Base-by-base conservation (phyloP, 2,888 invertebrate genomes). In the Danaus chrysippus region DNA sequence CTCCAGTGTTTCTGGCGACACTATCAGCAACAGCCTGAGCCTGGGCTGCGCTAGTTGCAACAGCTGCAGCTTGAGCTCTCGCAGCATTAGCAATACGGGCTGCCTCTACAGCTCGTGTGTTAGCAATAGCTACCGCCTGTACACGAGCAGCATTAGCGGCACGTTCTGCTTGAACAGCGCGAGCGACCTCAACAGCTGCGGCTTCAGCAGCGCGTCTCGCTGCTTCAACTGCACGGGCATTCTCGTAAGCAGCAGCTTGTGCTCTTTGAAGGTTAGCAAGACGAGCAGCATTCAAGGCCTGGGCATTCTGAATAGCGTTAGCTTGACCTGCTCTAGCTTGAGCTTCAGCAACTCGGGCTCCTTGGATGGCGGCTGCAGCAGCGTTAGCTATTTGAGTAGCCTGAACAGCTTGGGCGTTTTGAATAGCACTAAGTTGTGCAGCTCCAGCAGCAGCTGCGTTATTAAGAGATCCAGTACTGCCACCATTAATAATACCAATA, bases 351-450 rank as follows among this genome's bases (percentile, higher is more conserved):
- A 79, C 84, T 12, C 89, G 86, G 2, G 90, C 90, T 0, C 87
- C 87, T 62, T 89, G 88, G 70, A 90, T 90, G 44, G 87, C 90
- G 34, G 86, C 87, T n/a, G 87, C 86, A 54, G 90, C 90, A 0
- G 88, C 78, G 73, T 89, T 86, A 23, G 82, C 87, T 69, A 90
- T 87, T 65, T 87, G 83, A 2, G 88, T 77, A 1, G 83, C 90
- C 13, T 87, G 88, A 11, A 81, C 87, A n/a, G 90, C 90, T 63
- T 89, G 90, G 1, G 90, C 89, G 73, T 89, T 89, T 65, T 90
- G 89, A 65, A 89, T 88, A 46, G 89, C 88, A 62, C 86, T 87
- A 55, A 90, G 84, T 59, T 88, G 90, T 46, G 90, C 86, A 23
- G 88, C 88, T 11, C 89, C 88, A 1, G 77, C 88, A 8, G 87